A percentile compares a stretch with the other conserved stretches of the same genome.
Conservation (phyloP, 2,888 invertebrate genomes). For the Amphipyra berbera region DNA sequence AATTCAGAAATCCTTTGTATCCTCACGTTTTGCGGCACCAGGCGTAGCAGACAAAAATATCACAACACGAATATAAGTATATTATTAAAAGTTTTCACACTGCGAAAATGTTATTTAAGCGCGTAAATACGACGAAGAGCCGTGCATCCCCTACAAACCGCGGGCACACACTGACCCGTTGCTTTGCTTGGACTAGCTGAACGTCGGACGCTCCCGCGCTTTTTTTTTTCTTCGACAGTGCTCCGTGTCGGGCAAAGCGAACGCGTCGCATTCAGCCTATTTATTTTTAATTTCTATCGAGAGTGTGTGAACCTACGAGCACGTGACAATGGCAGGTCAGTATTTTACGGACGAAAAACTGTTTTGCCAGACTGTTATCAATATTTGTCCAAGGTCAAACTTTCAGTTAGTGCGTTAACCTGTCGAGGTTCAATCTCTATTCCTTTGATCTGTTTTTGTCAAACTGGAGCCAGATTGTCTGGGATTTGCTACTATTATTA, state of each 20-base stretch:
- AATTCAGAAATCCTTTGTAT: constrained; percentile 62
- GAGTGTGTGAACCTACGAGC: constrained; percentile 68
- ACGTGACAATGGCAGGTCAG: constrained; percentile 75
- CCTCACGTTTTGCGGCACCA: constrained; percentile 43
- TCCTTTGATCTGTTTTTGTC: constrained; percentile 10
- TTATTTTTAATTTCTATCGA: constrained; percentile 71
- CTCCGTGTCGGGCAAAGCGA: constrained; percentile 59
- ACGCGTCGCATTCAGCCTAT: constrained; percentile 72
- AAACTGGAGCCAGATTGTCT: constrained; percentile 3
- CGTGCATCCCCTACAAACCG: constrained; percentile 69
- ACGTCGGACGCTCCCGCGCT: constrained; percentile 57
- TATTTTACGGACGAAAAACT: constrained; percentile 50
- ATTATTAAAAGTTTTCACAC: constrained; percentile 52
- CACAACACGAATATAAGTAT: constrained; percentile 64
- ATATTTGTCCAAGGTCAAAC: constrained; percentile 31
- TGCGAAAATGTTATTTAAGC: constrained; percentile 60
- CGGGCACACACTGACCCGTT: constrained; percentile 73
- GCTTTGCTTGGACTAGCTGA: constrained; percentile 33
- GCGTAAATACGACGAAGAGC: constrained; percentile 61
- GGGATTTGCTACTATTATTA: constrained; percentile 8
- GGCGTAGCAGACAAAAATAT: constrained; percentile 57
- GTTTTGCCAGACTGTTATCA: constrained; percentile 26
- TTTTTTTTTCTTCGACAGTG: constrained; percentile 71
- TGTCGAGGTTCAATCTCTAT: constrained; percentile 1
- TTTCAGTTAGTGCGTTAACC: constrained; percentile 22